Conservation (phyloP, 2,888 invertebrate genomes). For the Xiphydria camelus region DNA sequence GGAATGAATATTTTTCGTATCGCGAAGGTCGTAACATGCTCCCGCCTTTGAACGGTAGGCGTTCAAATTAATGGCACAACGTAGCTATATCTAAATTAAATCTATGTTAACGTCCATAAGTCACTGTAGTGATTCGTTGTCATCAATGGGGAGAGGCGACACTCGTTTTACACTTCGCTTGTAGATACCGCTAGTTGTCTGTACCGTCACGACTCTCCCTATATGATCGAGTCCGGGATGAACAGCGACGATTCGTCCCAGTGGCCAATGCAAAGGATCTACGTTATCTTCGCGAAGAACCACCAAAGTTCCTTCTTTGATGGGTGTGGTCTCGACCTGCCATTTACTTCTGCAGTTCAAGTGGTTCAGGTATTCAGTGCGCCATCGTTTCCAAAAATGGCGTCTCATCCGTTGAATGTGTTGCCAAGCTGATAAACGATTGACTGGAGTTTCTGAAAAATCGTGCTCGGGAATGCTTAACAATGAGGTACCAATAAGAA, state of each 20-base stretch:
- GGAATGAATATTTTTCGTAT: no score
- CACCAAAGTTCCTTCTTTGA: background rate
- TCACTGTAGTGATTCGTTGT: background rate
- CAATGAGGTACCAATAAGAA: conserved; percentile 30
- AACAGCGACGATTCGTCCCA: background rate
- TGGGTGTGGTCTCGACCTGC: background rate
- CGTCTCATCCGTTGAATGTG: conserved; percentile 16
- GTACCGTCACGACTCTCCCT: background rate
- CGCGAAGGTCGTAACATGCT: background rate
- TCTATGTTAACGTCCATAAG: background rate
- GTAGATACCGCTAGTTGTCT: background rate
- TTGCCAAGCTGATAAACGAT: conserved; percentile 18
- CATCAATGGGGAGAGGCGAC: background rate
- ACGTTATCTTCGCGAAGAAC: conserved; percentile 1
- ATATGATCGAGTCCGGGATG: conserved; percentile 1
- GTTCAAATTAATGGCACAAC: no score
- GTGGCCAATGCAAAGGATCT: background rate
- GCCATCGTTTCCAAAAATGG: conserved; percentile 27
- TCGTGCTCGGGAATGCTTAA: conserved; percentile 19
- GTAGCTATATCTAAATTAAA: no score
- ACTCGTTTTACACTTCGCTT: background rate
- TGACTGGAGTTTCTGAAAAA: conserved; percentile 10
- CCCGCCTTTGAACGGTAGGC: background rate
- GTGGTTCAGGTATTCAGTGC: no score
- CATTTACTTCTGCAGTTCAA: background rate